Evolutionary conservation across 2,113 vertebrate species (phyloP), one percentile per base, ranked within the genome.

Genomic region (Oreocharis arfaki): DNA sequence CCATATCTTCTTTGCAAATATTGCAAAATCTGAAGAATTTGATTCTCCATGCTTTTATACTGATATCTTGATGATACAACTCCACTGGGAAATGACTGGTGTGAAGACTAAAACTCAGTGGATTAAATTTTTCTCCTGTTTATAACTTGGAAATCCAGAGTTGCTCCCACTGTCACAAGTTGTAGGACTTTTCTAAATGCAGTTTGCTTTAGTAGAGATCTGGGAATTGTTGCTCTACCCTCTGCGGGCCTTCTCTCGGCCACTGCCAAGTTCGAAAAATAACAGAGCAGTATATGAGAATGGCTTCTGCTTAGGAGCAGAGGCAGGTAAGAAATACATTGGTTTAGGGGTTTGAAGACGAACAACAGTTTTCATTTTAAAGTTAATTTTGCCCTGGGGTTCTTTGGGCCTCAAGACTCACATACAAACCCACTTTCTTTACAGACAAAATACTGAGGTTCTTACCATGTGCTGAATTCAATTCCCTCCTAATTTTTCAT

Each of bases 261-360:
- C n/a, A 39, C 15, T 47, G 95, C 83, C 68, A 97, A 97, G 93
- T 90, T 96, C 78, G 93, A 94, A 95, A 97, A 97, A 92, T 93
- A 97, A 95, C 94, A 97, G 94, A 97, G 89, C 89, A 95, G 95
- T 96, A 73, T 73, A 96, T 56, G 86, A 96, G 94, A 97, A 97
- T 42, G 69, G 87, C 82, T 97, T 92, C 91, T 95, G 93, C 91
- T 76, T 75, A 92, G 89, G 80, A 97, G 90, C 79, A 95, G 90
- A 96, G 88, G 85, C 89, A 97, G 88, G 86, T 83, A 96, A 95
- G 33, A 96, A 97, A 91, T 86, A 94, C 76, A 89, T 88, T 37
- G 90, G 85, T 85, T 97, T 80, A 91, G 20, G 27, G 71, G 69
- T 87, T 52, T 84, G 57, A 92, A 90, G 82, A 87, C 50, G 69